phyloP scores from a whole-genome alignment of 2,888 invertebrate genomes.

The Apodemia zela region DNA sequence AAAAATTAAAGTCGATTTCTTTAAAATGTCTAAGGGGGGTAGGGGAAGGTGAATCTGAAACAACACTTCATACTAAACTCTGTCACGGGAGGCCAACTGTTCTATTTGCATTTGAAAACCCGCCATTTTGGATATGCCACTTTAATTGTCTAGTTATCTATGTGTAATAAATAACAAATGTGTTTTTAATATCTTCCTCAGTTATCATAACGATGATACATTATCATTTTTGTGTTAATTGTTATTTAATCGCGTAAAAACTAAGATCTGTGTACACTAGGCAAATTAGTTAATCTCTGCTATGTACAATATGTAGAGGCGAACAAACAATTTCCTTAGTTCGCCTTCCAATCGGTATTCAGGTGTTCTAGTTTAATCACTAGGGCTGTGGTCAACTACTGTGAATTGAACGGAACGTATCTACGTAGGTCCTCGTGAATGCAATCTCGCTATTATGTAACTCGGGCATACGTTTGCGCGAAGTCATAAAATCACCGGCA shows the following conservation, averaged over 20 bases:
- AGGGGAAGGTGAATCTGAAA: too few relatives aligned
- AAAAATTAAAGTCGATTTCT: too few relatives aligned
- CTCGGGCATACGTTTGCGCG: too few relatives aligned
- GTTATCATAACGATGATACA: not conserved
- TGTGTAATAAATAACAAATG: not conserved
- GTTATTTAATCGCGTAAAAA: not conserved
- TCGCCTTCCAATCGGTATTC: not conserved
- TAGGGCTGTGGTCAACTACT: not conserved
- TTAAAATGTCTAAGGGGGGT: too few relatives aligned
- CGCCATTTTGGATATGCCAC: not conserved
- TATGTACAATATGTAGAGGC: not conserved
- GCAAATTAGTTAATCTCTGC: not conserved
- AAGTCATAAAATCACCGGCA: too few relatives aligned
- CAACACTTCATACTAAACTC: not conserved
- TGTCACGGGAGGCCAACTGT: not conserved
- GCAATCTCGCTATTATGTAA: not conserved
- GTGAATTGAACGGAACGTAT: not conserved
- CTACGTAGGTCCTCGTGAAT: too few relatives aligned
- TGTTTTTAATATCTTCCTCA: not conserved
- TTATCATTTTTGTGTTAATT: not conserved
- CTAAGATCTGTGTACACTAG: not conserved
- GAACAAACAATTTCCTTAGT: not conserved
- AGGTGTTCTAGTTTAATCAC: not conserved
- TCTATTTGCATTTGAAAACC: not conserved
- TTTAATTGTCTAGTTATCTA: not conserved